Evolutionary conservation across 2,113 vertebrate genomes (phyloP).

Genomic region (Eleginops maclovinus): DNA sequence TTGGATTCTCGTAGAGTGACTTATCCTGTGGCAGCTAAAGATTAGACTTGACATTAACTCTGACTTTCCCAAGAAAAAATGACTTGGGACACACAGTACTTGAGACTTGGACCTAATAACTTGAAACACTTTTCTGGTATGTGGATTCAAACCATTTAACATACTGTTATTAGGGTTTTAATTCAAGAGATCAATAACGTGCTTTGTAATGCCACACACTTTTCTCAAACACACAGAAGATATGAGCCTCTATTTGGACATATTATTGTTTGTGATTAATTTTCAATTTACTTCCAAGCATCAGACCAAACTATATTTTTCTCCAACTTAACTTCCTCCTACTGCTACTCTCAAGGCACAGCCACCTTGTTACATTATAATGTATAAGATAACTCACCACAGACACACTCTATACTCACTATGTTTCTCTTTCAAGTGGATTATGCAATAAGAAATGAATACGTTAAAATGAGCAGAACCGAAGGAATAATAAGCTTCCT

Average conservation of each 20-base stretch:
- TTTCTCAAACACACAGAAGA: background rate
- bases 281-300: background rate
- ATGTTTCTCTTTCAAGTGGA: slow-evolving; percentile 1
- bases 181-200: background rate
- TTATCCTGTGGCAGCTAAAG: too few species aligned
- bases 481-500: slow-evolving; percentile 28
- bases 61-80: too few species aligned
- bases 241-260: background rate
- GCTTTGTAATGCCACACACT: background rate
- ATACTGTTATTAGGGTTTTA: background rate
- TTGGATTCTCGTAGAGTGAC: too few species aligned
- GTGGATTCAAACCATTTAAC: slow-evolving; percentile 6
- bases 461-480: background rate
- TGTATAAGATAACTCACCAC: slow-evolving; percentile 4
- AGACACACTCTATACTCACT: background rate
- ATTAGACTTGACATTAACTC: too few species aligned
- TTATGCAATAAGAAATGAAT: background rate
- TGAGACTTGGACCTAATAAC: too few species aligned
- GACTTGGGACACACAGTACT: too few species aligned
- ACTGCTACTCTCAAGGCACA: background rate
- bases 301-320: background rate
- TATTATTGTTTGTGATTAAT: background rate
- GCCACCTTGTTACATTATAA: background rate
- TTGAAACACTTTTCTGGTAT: too few species aligned
- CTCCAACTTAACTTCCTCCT: background rate